Conservation (phyloP, 2,113 vertebrate species). For the Tautogolabrus adspersus region DNA sequence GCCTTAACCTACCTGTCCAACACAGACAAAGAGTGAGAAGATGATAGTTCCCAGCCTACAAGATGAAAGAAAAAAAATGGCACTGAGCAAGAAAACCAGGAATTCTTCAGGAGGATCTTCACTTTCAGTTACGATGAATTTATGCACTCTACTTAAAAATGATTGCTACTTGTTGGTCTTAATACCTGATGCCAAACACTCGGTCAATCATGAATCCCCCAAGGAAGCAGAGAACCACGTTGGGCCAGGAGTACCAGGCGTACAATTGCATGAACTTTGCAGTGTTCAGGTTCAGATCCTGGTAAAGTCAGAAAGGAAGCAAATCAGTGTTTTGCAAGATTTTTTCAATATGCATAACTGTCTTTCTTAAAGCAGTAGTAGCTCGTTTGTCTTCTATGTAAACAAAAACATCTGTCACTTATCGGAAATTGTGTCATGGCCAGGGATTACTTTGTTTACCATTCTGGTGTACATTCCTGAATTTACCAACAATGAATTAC, state of each 20-base stretch:
- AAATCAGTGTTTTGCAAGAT: not conserved
- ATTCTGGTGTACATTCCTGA: not conserved
- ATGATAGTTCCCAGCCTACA: constrained; percentile 92
- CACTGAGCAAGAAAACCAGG: not conserved
- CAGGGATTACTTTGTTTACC: not conserved
- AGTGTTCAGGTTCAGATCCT: constrained; percentile 95
- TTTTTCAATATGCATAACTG: no score
- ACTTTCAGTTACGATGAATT: not conserved
- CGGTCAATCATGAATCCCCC: constrained; percentile 96
- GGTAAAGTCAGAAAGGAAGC: not conserved
- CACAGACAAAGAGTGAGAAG: constrained; percentile 93
- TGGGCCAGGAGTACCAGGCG: constrained; percentile 99
- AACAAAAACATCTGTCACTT: no score
- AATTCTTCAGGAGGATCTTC: no score
- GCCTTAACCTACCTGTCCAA: constrained; percentile 89
- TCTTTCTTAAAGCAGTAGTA: not conserved
- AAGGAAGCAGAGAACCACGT: constrained; percentile 95
- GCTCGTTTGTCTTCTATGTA: not conserved
- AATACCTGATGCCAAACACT: constrained; percentile 94
- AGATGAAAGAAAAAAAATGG: constrained; percentile 7
- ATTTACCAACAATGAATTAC: constrained; percentile 72
- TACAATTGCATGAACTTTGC: constrained; percentile 95
- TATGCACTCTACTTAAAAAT: not conserved
- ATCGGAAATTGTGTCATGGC: not conserved
- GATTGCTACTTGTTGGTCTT: constrained; percentile 1